Conservation (phyloP, 92 coral and sea anemone species). For the Plumapathes pennacea region DNA sequence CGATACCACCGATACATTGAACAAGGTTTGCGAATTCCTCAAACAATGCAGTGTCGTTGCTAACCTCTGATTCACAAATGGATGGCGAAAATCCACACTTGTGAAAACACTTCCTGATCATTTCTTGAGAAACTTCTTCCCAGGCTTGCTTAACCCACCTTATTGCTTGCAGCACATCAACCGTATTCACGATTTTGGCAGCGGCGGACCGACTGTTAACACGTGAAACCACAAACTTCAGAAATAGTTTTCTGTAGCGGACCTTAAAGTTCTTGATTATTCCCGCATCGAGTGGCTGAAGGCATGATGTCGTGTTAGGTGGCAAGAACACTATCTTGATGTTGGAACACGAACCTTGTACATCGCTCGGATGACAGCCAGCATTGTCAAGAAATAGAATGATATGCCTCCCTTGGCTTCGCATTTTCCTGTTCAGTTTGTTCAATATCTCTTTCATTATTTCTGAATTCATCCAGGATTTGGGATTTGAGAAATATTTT, state of each 20-base stretch:
- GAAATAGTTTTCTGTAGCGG: slow-evolving; percentile 25
- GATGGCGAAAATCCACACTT: slow-evolving; percentile 11
- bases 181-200: slow-evolving; percentile 13
- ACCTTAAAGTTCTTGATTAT: slow-evolving; percentile 18
- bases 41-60: slow-evolving; percentile 11
- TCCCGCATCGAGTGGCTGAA: slow-evolving; percentile 40
- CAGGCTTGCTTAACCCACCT: slow-evolving; percentile 22
- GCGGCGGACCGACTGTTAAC: slow-evolving; percentile 11
- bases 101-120: slow-evolving; percentile 14
- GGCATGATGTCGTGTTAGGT: slow-evolving; percentile 20
- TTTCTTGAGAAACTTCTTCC: slow-evolving; percentile 25
- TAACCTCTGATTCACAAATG: slow-evolving; percentile 10
- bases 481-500: slow-evolving; percentile 31
- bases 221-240: slow-evolving; percentile 34
- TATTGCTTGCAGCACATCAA: slow-evolving; percentile 27
- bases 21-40: slow-evolving; percentile 14
- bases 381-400: slow-evolving; percentile 22
- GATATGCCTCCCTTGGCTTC: slow-evolving; percentile 16
- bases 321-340: slow-evolving; percentile 35
- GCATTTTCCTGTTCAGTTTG: slow-evolving; percentile 23
- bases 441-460: slow-evolving; percentile 31
- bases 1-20: slow-evolving; percentile 12
- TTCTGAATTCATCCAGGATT: slow-evolving; percentile 40
- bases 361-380: slow-evolving; percentile 24
- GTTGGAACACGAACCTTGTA: slow-evolving; percentile 18